A percentile compares a stretch with the other conserved stretches of the same genome.
These are phyloP conservation scores for Squalus acanthias DNA, from an alignment of 2,797 vertebrate species.

Conservation along the genomic window DNA sequence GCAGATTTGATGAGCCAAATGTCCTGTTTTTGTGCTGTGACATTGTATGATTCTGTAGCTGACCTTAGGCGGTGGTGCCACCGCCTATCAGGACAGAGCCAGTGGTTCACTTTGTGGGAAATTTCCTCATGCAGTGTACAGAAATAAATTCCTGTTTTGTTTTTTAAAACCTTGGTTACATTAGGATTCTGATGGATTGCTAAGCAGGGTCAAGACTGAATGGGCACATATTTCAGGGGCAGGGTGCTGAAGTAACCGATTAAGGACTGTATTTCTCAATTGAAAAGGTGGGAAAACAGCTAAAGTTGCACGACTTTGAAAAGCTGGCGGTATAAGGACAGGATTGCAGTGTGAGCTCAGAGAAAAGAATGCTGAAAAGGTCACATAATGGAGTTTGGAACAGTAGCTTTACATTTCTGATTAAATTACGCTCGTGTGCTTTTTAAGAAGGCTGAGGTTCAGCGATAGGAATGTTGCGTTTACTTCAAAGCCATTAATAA, in stretches of 20 bases:
- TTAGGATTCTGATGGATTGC: background rate
- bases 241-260: background rate
- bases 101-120: background rate
- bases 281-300: background rate
- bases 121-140: background rate
- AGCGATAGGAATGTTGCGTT: slow-evolving; percentile 19
- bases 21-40: background rate
- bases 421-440: background rate
- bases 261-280: background rate
- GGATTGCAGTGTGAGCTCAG: background rate
- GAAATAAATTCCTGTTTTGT: background rate
- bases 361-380: background rate
- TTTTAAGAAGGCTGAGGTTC: slow-evolving; percentile 26
- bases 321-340: background rate
- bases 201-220: background rate
- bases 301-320: background rate
- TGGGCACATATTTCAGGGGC: background rate
- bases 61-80: background rate
- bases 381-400: background rate
- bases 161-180: background rate
- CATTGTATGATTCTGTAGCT: background rate
- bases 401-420: slow-evolving; percentile 13
- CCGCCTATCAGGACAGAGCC: background rate
- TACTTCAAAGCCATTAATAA: slow-evolving; percentile 4
- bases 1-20: background rate